Evolutionary conservation across 2,888 invertebrate species (phyloP).

Genomic region (Psylliodes chrysocephalus): DNA sequence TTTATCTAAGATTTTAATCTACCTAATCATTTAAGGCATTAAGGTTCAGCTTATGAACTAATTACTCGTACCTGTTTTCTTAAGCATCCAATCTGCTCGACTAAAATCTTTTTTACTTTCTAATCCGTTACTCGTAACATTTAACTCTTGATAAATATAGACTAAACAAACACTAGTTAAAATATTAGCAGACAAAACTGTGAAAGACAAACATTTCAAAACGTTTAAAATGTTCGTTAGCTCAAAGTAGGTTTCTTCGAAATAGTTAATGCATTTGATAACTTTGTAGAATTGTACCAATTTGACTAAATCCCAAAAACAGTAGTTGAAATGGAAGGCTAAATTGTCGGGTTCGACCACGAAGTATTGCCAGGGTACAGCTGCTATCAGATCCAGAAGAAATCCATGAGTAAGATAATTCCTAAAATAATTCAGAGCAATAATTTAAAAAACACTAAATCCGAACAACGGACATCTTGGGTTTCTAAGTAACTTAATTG

Average conservation of each 20-base stretch:
- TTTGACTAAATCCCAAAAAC: conserved; percentile 29
- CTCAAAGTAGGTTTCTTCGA: conserved; percentile 20
- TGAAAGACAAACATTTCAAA: conserved; percentile 12
- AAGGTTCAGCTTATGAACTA: no score
- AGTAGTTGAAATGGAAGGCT: conserved; percentile 19
- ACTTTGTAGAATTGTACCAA: conserved; percentile 37
- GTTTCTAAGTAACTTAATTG: no score
- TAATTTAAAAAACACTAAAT: no score
- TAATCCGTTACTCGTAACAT: no score
- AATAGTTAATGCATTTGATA: conserved; percentile 26
- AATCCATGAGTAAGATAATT: conserved; percentile 38
- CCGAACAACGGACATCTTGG: no score
- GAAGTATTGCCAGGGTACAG: conserved; percentile 31
- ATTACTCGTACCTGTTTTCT: no score
- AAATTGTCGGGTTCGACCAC: not conserved
- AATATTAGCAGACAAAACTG: conserved; percentile 26
- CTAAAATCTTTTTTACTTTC: no score
- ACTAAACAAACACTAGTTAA: conserved; percentile 19
- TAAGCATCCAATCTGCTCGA: no score
- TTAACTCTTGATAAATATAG: conserved; percentile 10
- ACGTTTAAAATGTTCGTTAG: conserved; percentile 11
- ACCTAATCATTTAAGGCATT: no score
- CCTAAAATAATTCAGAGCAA: conserved; percentile 35
- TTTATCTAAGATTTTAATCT: no score
- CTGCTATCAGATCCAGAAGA: conserved; percentile 32